Percentiles rank a stretch among this genome's conserved stretches.
phyloP scores from a whole-genome alignment of 2,113 vertebrate species.

The Empidonax alnorum region DNA sequence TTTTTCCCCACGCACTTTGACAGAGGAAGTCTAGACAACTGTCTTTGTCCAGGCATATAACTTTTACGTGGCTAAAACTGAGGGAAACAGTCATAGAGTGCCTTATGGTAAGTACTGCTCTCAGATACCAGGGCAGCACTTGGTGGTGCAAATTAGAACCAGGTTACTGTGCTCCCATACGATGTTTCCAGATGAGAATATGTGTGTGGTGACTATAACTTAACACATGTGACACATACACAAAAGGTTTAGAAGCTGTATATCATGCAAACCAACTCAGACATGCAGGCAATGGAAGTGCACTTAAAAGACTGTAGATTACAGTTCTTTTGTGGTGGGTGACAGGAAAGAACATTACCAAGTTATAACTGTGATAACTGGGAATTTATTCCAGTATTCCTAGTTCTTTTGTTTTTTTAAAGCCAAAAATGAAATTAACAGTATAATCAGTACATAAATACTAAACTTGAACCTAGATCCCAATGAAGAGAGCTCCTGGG shows the following conservation, averaged over 20 bases:
- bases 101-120: background rate
- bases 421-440: background rate
- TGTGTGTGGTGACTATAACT: background rate
- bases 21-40: background rate
- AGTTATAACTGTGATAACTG: background rate
- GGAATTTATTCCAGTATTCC: background rate
- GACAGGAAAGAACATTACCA: background rate
- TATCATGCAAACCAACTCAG: background rate
- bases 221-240: background rate
- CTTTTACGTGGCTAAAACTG: background rate
- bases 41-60: background rate
- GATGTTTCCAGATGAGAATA: background rate
- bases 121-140: background rate
- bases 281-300: background rate
- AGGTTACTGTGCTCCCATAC: background rate
- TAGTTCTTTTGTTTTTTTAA: background rate
- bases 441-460: background rate
- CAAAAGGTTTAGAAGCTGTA: background rate
- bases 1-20: background rate
- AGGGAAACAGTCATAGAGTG: fast-evolving
- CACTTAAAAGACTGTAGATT: background rate
- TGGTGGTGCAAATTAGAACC: background rate
- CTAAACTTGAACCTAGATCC: background rate
- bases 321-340: background rate
- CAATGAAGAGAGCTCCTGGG: background rate